Conservation (phyloP, 2,797 vertebrate genomes). For the Nasua narica region DNA sequence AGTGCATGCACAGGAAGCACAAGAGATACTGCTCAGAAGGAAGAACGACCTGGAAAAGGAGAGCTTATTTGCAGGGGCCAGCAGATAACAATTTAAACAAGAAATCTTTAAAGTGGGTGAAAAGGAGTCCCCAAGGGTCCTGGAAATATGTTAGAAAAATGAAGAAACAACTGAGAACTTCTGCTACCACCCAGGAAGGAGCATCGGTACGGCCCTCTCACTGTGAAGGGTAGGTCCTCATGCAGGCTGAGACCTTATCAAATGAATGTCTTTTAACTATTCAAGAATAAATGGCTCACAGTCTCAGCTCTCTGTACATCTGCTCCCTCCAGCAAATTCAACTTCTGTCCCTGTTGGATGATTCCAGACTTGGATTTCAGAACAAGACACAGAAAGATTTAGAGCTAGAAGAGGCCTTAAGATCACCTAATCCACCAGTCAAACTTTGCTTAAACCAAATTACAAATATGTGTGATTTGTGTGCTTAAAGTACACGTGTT, state of each 20-base stretch:
- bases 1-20: not conserved
- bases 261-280: not conserved
- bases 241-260: not conserved
- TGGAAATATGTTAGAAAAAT: slow-evolving; percentile 12
- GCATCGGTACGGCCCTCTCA: not conserved
- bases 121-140: not conserved
- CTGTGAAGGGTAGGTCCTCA: not conserved
- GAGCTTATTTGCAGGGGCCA: not conserved
- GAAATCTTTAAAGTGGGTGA: not conserved
- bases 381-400: not conserved
- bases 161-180: slow-evolving; percentile 11
- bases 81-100: not conserved
- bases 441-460: not conserved
- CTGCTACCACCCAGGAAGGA: not conserved
- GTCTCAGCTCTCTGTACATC: not conserved
- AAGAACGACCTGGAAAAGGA: not conserved
- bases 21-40: not conserved
- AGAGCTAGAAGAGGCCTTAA: not conserved
- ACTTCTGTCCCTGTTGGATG: not conserved
- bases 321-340: not conserved
- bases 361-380: not conserved
- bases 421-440: not conserved
- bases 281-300: not conserved
- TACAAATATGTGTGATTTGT: not conserved
- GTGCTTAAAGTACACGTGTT: not conserved